These are phyloP conservation scores for Mus pahari DNA, from an alignment of 2,113 vertebrate genomes.

Conservation along the genomic window DNA sequence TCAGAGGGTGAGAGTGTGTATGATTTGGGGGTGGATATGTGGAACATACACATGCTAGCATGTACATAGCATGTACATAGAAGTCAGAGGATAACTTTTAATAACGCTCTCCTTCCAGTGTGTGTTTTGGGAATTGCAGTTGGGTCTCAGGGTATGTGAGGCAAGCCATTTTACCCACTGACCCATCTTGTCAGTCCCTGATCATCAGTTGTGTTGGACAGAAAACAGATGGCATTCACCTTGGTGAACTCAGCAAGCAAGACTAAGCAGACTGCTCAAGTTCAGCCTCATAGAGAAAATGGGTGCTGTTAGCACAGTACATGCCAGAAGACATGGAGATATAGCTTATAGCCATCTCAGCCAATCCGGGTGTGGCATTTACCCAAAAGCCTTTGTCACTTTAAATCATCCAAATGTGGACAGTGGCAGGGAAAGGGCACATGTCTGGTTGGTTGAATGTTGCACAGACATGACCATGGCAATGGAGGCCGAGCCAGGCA, in stretches of 20 bases:
- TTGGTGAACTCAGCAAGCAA: neutral
- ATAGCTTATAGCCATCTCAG: neutral
- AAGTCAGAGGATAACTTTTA: neutral
- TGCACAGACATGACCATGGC: rapidly evolving
- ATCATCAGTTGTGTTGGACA: neutral
- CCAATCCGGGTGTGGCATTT: neutral
- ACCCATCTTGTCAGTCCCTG: no score
- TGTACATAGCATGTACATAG: neutral
- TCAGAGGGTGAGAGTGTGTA: neutral
- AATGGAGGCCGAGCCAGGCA: neutral
- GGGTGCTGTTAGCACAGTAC: neutral
- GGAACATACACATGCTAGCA: no score
- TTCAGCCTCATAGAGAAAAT: rapidly evolving
- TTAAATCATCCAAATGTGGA: neutral
- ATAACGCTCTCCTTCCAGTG: neutral
- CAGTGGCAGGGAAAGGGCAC: neutral
- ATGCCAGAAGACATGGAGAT: neutral
- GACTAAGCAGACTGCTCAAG: neutral
- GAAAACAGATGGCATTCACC: neutral
- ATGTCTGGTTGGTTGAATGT: neutral
- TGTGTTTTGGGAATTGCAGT: neutral
- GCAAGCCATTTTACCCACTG: neutral
- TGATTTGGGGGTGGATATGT: neutral
- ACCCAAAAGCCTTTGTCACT: constrained; percentile 33
- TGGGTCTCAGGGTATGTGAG: neutral